These are phyloP conservation scores for Sycophila sp. DNA, from an alignment of 1,140 invertebrate species.

Conservation along the genomic window DNA sequence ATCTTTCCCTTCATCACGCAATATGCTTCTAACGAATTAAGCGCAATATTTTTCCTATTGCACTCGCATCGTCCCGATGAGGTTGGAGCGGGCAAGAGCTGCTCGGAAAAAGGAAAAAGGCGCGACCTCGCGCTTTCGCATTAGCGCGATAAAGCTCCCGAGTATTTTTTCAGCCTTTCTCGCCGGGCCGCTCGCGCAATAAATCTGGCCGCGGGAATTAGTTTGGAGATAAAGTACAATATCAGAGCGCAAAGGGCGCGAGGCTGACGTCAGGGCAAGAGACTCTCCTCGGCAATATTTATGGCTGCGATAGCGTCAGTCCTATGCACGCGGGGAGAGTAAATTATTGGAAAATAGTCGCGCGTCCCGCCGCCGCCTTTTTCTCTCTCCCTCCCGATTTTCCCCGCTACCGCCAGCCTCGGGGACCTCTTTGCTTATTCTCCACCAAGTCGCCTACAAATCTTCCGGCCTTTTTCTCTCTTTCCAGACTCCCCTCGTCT, in stretches of 20 bases:
- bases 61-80: neutral
- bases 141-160: constrained; percentile 52
- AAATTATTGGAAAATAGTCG: constrained; percentile 55
- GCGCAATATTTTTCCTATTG: too few species aligned
- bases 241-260: constrained; percentile 54
- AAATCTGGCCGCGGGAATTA: constrained; percentile 63
- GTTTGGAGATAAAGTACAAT: constrained; percentile 64
- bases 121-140: constrained; percentile 47
- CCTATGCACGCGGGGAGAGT: constrained; percentile 47
- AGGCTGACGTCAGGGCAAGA: constrained; percentile 56
- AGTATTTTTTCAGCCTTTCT: constrained; percentile 41
- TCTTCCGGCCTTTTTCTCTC: neutral
- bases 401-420: too few species aligned
- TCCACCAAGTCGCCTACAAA: too few species aligned
- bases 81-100: neutral
- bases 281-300: constrained; percentile 56
- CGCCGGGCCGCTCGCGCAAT: constrained; percentile 47
- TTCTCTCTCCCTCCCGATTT: constrained; percentile 22
- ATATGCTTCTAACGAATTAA: too few species aligned
- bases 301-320: constrained; percentile 61
- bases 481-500: neutral
- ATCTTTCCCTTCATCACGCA: too few species aligned
- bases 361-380: constrained; percentile 18
- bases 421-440: too few species aligned
- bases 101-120: constrained; percentile 27